Percentiles rank a stretch among this genome's conserved stretches.
Conservation (phyloP, 2,888 invertebrate species). For the Loripinus fragilis region DNA sequence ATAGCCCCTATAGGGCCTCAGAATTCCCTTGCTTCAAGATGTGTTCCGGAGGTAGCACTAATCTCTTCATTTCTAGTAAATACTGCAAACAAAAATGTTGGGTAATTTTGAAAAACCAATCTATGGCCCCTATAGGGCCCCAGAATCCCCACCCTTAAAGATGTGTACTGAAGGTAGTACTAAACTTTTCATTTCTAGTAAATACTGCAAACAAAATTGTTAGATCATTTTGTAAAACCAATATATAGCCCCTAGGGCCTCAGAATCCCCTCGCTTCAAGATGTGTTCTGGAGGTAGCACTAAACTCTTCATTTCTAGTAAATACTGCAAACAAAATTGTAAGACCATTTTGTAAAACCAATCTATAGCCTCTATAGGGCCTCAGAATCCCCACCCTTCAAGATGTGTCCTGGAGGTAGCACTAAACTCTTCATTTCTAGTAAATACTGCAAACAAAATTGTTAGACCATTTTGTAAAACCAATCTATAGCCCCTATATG, state of each 20-base stretch:
- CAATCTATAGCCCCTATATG: no score
- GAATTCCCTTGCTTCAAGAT: conserved; percentile 94
- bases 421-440: conserved; percentile 97
- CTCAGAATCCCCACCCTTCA: no score
- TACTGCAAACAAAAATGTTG: conserved; percentile 86
- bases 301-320: conserved; percentile 96
- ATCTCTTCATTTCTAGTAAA: conserved; percentile 96
- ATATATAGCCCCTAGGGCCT: no score
- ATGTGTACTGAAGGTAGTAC: conserved; percentile 99
- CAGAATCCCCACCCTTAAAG: conserved; percentile 93
- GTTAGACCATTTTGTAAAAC: no score
- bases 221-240: no score
- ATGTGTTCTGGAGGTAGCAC: conserved; percentile 99
- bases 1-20: no score
- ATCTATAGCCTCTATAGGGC: no score
- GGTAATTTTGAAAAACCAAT: no score
- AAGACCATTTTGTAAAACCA: no score
- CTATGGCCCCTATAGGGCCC: no score
- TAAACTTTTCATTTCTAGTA: conserved; percentile 96
- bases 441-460: conserved; percentile 87
- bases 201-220: conserved; percentile 86
- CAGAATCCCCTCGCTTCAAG: conserved; percentile 93
- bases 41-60: conserved; percentile 98
- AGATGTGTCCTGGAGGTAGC: conserved; percentile 97
- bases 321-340: conserved; percentile 86